Conservation (phyloP, 1,140 invertebrate genomes). For the Aphelenchoides fujianensis region DNA sequence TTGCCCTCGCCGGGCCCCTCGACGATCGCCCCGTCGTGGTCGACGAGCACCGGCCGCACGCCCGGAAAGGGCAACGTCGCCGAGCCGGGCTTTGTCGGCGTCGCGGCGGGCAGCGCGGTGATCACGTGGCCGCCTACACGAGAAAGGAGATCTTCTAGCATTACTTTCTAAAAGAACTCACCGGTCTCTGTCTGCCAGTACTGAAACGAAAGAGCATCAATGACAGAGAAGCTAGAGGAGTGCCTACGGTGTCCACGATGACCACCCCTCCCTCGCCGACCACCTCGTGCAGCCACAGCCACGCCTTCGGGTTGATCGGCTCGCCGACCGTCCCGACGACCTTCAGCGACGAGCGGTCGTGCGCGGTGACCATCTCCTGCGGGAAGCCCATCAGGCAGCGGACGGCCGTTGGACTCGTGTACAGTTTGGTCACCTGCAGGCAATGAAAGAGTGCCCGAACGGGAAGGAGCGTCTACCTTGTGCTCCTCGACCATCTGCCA, state of each 20-base stretch:
- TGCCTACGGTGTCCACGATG: constrained; percentile 94
- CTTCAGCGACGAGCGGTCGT: constrained; percentile 70
- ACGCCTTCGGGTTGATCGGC: constrained; percentile 94
- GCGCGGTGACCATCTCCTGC: constrained; percentile 67
- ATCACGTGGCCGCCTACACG: constrained; percentile 70
- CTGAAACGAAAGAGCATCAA: not conserved
- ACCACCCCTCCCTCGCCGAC: constrained; percentile 71
- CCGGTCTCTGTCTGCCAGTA: not conserved
- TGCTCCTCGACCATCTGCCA: constrained; percentile 90
- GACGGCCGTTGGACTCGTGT: constrained; percentile 94
- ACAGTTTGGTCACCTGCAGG: constrained; percentile 77
- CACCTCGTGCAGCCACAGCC: constrained; percentile 88
- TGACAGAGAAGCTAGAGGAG: no score
- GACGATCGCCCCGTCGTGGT: constrained; percentile 81
- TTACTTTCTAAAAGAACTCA: not conserved
- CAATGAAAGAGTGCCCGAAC: not conserved
- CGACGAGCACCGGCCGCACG: constrained; percentile 79
- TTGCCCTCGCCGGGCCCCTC: constrained; percentile 69
- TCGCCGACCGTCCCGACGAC: constrained; percentile 90
- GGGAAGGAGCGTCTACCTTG: constrained; percentile 68
- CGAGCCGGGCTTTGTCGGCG: constrained; percentile 92
- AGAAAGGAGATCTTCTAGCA: not conserved
- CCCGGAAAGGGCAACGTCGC: constrained; percentile 95
- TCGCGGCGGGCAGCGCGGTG: constrained; percentile 85
- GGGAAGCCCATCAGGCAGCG: constrained; percentile 84